Conservation (phyloP, 2,113 vertebrate genomes). For the Siniperca chuatsi region DNA sequence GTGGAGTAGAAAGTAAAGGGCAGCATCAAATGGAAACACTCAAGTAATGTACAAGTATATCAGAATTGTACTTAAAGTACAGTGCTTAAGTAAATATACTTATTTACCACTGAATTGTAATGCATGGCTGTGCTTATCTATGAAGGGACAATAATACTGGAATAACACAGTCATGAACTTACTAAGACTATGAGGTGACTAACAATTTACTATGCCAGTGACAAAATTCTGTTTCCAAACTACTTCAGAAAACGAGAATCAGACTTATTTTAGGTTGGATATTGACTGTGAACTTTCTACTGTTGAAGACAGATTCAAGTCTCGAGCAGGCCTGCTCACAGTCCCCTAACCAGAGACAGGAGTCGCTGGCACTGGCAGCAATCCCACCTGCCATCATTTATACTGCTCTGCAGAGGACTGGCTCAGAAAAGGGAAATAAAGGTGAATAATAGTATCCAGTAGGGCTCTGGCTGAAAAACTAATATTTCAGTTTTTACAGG, state of each 20-base stretch:
- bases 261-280: neutral
- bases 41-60: neutral
- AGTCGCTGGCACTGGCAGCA: constrained; percentile 55
- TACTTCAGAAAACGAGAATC: neutral
- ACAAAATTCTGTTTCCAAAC: neutral
- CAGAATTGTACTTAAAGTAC: neutral
- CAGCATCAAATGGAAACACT: constrained; percentile 5
- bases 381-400: constrained; percentile 64
- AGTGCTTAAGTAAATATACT: neutral
- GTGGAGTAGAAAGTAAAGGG: neutral
- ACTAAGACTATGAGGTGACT: neutral
- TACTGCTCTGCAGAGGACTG: constrained; percentile 52
- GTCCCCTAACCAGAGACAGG: constrained; percentile 46
- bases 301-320: constrained; percentile 18
- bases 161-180: neutral
- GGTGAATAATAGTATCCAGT: constrained; percentile 61
- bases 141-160: neutral
- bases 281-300: neutral
- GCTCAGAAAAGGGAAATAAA: constrained; percentile 50
- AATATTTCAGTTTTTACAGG: constrained; percentile 42
- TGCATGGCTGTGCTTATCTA: neutral
- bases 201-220: neutral
- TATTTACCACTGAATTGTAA: neutral
- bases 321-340: neutral
- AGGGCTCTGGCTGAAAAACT: constrained; percentile 44